Evolutionary conservation across 2,888 invertebrate genomes (phyloP).

Genomic region (Homarus gammarus): DNA sequence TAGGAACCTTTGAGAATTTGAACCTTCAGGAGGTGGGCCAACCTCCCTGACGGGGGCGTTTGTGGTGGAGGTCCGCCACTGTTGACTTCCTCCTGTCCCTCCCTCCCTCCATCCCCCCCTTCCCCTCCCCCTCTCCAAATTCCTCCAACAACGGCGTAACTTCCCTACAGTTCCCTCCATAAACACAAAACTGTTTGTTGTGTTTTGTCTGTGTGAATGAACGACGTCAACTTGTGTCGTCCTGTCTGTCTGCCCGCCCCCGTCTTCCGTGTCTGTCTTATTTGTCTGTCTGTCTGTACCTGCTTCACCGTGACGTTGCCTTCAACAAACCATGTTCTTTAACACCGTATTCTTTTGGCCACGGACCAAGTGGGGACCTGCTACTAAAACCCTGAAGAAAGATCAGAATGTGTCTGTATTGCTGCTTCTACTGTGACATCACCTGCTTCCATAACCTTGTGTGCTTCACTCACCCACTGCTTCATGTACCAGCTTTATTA

Average conservation of each 20-base stretch:
- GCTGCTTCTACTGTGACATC: conserved; percentile 1
- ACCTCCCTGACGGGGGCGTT: neutral
- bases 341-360: conserved; percentile 3
- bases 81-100: conserved; percentile 1
- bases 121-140: conserved; percentile 26
- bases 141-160: conserved; percentile 19
- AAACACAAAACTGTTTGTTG: conserved; percentile 41
- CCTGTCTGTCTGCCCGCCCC: no score
- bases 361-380: conserved; percentile 11
- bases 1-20: neutral
- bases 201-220: conserved; percentile 26
- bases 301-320: conserved; percentile 27
- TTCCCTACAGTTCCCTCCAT: conserved; percentile 38
- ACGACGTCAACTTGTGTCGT: conserved; percentile 32
- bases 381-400: neutral
- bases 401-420: neutral
- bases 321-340: conserved; percentile 3
- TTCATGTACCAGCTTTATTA: conserved; percentile 28
- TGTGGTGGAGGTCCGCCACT: conserved; percentile 27
- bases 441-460: neutral
- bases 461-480: neutral
- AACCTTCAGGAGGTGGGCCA: neutral
- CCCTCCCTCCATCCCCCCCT: conserved; percentile 8
- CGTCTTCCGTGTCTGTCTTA: conserved; percentile 42
- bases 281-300: neutral